A percentile compares a stretch with the other conserved stretches of the same genome.
phyloP scores from a whole-genome alignment of 2,113 vertebrate species.

The Spilogale gracilis region DNA sequence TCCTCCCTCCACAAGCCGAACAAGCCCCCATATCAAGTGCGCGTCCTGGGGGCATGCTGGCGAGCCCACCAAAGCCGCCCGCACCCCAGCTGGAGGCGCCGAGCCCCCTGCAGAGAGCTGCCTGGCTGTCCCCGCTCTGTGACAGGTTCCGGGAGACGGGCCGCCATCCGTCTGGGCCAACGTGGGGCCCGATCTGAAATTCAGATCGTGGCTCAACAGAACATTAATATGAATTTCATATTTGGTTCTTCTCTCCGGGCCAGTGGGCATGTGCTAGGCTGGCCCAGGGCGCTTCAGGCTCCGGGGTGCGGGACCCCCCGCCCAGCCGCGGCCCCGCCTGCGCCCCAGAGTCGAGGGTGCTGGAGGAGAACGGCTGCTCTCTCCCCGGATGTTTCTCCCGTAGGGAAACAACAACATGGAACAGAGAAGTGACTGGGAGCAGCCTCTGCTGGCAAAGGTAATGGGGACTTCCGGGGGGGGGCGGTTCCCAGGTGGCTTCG shows the following conservation, averaged over 20 bases:
- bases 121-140: constrained; percentile 15
- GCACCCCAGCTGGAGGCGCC: accelerated
- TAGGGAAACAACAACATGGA: background rate
- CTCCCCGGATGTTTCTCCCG: constrained; percentile 15
- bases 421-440: constrained; percentile 12
- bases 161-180: constrained; percentile 70
- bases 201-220: constrained; percentile 82
- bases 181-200: constrained; percentile 79
- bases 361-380: background rate
- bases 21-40: background rate
- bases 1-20: background rate
- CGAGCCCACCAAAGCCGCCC: too few relatives aligned
- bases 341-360: accelerated
- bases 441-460: background rate
- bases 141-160: constrained; percentile 59
- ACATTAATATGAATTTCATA: constrained; percentile 81
- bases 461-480: background rate
- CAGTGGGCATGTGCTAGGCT: constrained; percentile 69
- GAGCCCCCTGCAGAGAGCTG: background rate
- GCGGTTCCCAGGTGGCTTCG: accelerated
- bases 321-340: accelerated
- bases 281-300: background rate
- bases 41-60: background rate
- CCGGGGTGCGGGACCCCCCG: background rate
- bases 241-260: constrained; percentile 78